Base-by-base conservation (phyloP, 2,797 vertebrate genomes). In the Loriculus beryllinus region DNA sequence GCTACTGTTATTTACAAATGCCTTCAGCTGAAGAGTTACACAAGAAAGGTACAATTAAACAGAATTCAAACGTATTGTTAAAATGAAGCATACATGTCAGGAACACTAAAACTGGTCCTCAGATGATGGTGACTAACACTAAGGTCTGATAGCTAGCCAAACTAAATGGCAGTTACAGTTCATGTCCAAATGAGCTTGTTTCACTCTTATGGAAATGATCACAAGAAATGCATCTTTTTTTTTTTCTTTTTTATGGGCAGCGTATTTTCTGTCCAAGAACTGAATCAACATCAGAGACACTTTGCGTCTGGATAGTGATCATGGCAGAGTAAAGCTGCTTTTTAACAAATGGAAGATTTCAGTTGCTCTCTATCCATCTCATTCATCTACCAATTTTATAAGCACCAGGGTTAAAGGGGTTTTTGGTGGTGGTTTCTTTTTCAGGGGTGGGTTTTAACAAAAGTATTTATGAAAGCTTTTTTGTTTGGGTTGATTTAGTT, bases 81-180 rank as follows among this genome's bases (percentile, higher is more conserved):
- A 82, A 86, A 76, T 1, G 1, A 67, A 51, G 33, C n/a, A 26
- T 14, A 14, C 23, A 22, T 18, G 26, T 69, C 28, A 69, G 35
- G 47, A 91, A 28, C 51, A 57, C 26, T 80, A 19, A 49, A 82
- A 67, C 20, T 0, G 0, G 39, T 33, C 45, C 74, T 69, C 56
- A 74, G 83, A 94, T 82, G 40, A 85, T 80, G 86, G 84, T 88
- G 78, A 96, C 63, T 86, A 95, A 96, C 62, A 43, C 31, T 83
- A 42, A 71, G 40, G 35, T 70, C 64, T 72, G 67, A 72, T 39
- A 13, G 51, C 64, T 65, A 31, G 82, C 92, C 86, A 94, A 90
- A 85, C 40, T 43, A 88, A 72, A 67, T 82, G 67, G 77, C 72
- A 90, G 82, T 59, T 69, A 6, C 12, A 84, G 80, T 14, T 84